Percentiles rank a stretch among this genome's conserved stretches.
phyloP scores from a whole-genome alignment of 1,140 invertebrate species.

The Macrobrachium nipponense region DNA sequence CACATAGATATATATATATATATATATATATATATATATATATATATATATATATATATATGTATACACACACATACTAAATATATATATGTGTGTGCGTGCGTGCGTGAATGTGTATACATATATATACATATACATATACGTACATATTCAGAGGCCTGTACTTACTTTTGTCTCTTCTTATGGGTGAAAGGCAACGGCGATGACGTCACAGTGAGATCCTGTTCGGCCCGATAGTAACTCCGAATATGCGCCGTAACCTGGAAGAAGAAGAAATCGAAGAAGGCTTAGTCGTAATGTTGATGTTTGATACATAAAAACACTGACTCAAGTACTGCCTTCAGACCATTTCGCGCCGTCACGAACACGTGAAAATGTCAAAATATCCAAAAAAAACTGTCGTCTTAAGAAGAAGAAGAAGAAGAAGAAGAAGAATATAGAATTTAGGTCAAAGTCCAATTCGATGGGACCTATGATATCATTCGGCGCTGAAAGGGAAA shows the following conservation, averaged over 20 bases:
- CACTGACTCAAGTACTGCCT: too few species aligned
- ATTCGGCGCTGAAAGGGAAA: too few species aligned
- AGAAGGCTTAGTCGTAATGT: too few species aligned
- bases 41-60: conserved; percentile 16
- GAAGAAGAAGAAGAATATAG: neutral
- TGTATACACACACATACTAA: too few species aligned
- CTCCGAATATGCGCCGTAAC: conserved; percentile 31
- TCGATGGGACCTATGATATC: too few species aligned
- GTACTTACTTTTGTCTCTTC: neutral
- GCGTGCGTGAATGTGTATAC: neutral
- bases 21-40: conserved; percentile 15
- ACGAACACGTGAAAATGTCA: too few species aligned
- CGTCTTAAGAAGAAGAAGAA: too few species aligned
- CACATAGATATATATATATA: neutral
- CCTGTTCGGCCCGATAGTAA: conserved; percentile 28
- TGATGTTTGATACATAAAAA: too few species aligned
- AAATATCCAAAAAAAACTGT: too few species aligned
- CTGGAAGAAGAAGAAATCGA: conserved; percentile 3
- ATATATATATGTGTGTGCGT: neutral
- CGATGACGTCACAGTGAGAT: conserved; percentile 17
- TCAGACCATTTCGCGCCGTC: too few species aligned
- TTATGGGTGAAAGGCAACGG: conserved; percentile 33
- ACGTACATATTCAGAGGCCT: neutral
- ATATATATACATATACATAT: conserved; percentile 16
- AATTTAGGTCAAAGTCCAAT: too few species aligned